Percentiles rank a stretch among this genome's conserved stretches.
Evolutionary conservation across 2,797 vertebrate species (phyloP).

Genomic region (Gallinago solitaria): DNA sequence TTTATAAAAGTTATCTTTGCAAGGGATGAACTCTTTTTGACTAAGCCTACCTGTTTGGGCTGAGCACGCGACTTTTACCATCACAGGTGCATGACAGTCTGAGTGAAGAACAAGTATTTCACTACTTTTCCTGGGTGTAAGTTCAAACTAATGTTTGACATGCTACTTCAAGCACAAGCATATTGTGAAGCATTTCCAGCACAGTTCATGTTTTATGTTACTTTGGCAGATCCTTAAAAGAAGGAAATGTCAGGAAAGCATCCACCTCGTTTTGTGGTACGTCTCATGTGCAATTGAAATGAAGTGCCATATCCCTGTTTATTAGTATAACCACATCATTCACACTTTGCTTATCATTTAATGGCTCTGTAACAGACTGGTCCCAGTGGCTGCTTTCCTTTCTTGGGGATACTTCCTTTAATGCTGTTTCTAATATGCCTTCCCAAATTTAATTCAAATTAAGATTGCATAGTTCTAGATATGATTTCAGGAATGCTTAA

Average conservation of each 20-base stretch:
- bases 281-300: not conserved
- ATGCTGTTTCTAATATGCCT: not conserved
- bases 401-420: not conserved
- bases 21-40: not conserved
- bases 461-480: not conserved
- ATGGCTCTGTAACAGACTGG: not conserved
- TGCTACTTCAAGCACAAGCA: not conserved
- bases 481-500: not conserved
- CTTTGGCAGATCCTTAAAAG: not conserved
- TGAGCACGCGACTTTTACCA: not conserved
- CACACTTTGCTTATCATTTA: not conserved
- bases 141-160: not conserved
- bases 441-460: not conserved
- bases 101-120: not conserved
- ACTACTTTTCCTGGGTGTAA: not conserved
- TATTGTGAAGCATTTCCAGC: not conserved
- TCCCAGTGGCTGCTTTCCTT: not conserved
- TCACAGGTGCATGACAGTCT: not conserved
- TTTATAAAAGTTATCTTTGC: not conserved
- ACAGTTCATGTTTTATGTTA: not conserved
- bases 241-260: not conserved
- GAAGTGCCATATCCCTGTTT: not conserved
- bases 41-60: not conserved
- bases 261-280: not conserved
- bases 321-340: not conserved